These are phyloP conservation scores for Leucophora obtusa DNA, from an alignment of 2,888 invertebrate genomes.

Conservation along the genomic window DNA sequence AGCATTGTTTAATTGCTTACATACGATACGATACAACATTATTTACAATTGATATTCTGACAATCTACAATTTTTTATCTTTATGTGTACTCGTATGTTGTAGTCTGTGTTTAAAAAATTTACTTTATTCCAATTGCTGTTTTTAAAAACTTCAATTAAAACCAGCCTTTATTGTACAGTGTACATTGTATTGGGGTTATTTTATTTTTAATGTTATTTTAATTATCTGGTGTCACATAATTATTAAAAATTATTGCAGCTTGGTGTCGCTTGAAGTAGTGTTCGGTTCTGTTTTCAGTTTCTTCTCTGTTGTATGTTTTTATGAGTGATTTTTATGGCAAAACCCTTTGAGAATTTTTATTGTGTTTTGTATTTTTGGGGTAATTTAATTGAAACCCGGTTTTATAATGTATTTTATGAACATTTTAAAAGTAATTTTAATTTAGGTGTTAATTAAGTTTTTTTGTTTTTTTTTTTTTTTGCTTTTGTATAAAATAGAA, in stretches of 20 bases:
- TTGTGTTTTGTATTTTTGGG: neutral
- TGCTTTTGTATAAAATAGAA: conserved; percentile 10
- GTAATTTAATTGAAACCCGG: neutral
- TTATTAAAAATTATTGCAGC: conserved; percentile 58
- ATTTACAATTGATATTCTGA: conserved; percentile 37
- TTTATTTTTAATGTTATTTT: conserved; percentile 45
- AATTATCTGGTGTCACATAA: conserved; percentile 56
- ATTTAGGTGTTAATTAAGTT: conserved; percentile 60
- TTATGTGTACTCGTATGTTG: neutral
- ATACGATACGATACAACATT: conserved; percentile 20
- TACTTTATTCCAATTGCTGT: neutral
- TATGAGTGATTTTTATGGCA: conserved; percentile 5
- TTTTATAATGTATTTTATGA: conserved; percentile 24
- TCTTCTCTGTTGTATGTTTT: conserved; percentile 20
- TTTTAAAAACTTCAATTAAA: neutral
- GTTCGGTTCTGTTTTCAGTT: neutral
- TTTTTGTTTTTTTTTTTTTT: neutral
- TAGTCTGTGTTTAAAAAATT: neutral
- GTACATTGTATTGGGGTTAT: neutral
- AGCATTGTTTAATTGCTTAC: neutral
- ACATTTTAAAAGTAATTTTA: conserved; percentile 47
- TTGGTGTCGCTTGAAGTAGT: conserved; percentile 9
- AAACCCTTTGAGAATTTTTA: conserved; percentile 41
- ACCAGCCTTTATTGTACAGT: conserved; percentile 1
- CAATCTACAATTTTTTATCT: neutral